Evolutionary conservation across 2,888 invertebrate genomes (phyloP), one percentile per base, ranked within the genome.

Genomic region (Dione vanillae): DNA sequence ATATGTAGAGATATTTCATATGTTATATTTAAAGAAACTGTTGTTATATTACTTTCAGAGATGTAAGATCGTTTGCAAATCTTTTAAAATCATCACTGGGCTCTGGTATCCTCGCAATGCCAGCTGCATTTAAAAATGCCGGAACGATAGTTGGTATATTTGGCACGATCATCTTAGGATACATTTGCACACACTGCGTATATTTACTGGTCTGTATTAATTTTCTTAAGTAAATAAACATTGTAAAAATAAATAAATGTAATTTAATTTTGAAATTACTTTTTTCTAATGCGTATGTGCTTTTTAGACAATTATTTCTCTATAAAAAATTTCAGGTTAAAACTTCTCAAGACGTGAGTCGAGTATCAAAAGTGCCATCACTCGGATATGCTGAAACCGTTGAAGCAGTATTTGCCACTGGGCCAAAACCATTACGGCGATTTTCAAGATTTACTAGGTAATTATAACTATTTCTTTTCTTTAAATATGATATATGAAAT

Each of bases 21-120:
- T n/a, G n/a, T 61, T 37, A 43, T 19, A 58, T 65, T 54, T 16
- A 45, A 43, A 49, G 19, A 7, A 9, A 37, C 35, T 19, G 19
- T 19, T 45, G 20, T 43, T 20, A 40, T 56, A 94, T 94, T 70
- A 54, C 47, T 94, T 94, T 72, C 92, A 97, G 97, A 74, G 96
- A 97, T 79, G 85, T 95, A 59, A 96, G 98, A 64, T 96, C 98
- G 0, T 94, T 99, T 83, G 96, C 97, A 72, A 98, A 99, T 90
- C 94, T 99, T 61, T 93, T 99, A 27, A 99, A 99, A 88, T 98
- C 98, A 41, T 99, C 99, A 37, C 94, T 99, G 61, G 99, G 97
- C 0, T 97, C 98, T 0, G 98, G 98, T 0, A 97, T 98, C 78
- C 90, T 98, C 66, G 98, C 98, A 0, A 97, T 98, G 96, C 98